Conservation (phyloP, 2,797 vertebrate species). For the Hydrocynus forskahlii region DNA sequence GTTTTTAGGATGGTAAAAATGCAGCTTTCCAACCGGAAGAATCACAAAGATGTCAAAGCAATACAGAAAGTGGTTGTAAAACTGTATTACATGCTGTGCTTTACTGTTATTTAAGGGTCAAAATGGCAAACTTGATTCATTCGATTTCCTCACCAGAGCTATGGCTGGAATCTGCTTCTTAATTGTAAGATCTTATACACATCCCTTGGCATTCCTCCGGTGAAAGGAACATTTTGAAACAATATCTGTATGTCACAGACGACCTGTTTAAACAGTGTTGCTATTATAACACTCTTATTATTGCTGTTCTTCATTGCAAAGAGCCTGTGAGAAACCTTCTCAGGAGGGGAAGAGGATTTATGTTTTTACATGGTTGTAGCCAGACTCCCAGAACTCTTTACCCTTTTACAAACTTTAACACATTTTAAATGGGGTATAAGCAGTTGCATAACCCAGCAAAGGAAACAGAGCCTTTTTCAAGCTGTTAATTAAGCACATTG, state of each 20-base stretch:
- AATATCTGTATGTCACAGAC: background rate
- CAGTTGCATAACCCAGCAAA: no score
- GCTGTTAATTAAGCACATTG: background rate
- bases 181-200: no score
- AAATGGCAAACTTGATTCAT: no score
- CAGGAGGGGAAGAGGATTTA: background rate
- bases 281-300: constrained; percentile 11
- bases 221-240: background rate
- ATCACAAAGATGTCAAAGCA: background rate
- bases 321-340: background rate
- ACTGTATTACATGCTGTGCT: no score
- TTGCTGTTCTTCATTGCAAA: background rate
- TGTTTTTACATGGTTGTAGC: background rate
- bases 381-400: background rate
- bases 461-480: background rate
- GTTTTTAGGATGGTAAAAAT: no score
- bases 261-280: background rate
- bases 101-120: no score
- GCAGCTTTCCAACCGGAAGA: no score
- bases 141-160: no score
- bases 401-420: background rate
- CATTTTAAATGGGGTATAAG: background rate
- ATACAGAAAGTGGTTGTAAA: no score
- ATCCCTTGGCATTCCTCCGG: no score
- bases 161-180: no score